Evolutionary conservation across 2,888 invertebrate genomes (phyloP), one percentile per base, ranked within the genome.

Genomic region (Norana najaformis): DNA sequence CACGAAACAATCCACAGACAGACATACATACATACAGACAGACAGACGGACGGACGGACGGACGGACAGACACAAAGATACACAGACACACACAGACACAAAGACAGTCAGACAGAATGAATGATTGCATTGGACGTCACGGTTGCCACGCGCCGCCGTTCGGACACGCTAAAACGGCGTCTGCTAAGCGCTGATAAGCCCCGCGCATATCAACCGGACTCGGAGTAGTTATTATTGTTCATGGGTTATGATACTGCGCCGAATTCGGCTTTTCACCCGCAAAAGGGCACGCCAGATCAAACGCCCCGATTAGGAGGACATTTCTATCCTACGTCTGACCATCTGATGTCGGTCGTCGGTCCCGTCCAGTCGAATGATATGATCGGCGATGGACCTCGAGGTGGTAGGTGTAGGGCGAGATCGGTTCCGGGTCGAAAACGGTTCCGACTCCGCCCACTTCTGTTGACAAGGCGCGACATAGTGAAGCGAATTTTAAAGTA

Each of bases 111-210:
- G 53, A 8, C n/a, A 69, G n/a, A n/a, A n/a, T 69, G n/a, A 69
- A 69, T 69, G 69, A 69, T 69, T 69, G 69, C 69, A 8, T 69
- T 69, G 69, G 69, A n/a, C 69, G 69, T 69, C 69, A 69, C 69
- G 69, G 69, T 8, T 69, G 69, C 13, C 69, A 69, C 8, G 69
- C 69, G 8, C n/a, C 69, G 30, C 69, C 69, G 69, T 69, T 69
- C 69, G 69, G n/a, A 69, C 69, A 69, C 69, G 69, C 69, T 69
- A 69, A 69, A 69, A 69, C 69, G 69, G 4, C 69, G 69, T 30
- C 69, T 69, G 69, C 69, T 69, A 69, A n/a, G 69, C 69, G 69
- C 69, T 69, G 69, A 69, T 69, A 69, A 69, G 69, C 69, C 8
- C 6, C 69, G 69, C 69, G 69, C 69, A 69, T 69, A 69, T 30